Conservation (phyloP, 1,140 invertebrate genomes). For the Rhynchophorus ferrugineus region DNA sequence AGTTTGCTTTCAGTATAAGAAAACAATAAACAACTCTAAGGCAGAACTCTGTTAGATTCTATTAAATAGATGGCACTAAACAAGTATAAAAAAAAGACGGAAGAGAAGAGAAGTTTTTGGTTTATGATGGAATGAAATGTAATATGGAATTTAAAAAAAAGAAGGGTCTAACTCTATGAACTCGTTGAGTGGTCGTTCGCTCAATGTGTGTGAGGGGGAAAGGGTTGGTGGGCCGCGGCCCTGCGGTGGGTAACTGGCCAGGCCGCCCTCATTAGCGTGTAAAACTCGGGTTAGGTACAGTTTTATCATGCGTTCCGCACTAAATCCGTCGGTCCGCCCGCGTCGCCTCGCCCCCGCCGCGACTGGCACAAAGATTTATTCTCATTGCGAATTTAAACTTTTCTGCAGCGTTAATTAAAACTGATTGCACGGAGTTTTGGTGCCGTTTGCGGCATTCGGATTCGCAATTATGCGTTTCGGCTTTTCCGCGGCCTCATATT, state of each 20-base stretch:
- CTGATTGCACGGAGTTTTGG: conserved; percentile 23
- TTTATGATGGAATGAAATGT: too few relatives aligned
- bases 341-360: too few relatives aligned
- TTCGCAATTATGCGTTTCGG: not conserved
- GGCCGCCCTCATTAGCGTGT: conserved; percentile 42
- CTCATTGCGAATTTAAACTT: conserved; percentile 29
- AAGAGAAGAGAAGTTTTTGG: too few relatives aligned
- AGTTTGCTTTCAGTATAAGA: too few relatives aligned
- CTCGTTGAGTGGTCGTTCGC: too few relatives aligned
- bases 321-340: conserved; percentile 26
- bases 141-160: too few relatives aligned
- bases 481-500: not conserved
- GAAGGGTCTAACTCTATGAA: too few relatives aligned
- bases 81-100: too few relatives aligned
- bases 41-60: too few relatives aligned
- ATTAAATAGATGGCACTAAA: too few relatives aligned
- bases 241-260: conserved; percentile 42
- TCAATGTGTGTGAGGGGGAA: too few relatives aligned
- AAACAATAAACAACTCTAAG: too few relatives aligned
- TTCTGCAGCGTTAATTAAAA: conserved; percentile 24
- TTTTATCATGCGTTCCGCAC: conserved; percentile 38
- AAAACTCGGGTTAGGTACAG: conserved; percentile 42
- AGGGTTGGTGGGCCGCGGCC: conserved; percentile 28
- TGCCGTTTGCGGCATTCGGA: conserved; percentile 7
- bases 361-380: conserved; percentile 24